Conservation (phyloP, 2,113 vertebrate species). For the Mionectes macconnelli region DNA sequence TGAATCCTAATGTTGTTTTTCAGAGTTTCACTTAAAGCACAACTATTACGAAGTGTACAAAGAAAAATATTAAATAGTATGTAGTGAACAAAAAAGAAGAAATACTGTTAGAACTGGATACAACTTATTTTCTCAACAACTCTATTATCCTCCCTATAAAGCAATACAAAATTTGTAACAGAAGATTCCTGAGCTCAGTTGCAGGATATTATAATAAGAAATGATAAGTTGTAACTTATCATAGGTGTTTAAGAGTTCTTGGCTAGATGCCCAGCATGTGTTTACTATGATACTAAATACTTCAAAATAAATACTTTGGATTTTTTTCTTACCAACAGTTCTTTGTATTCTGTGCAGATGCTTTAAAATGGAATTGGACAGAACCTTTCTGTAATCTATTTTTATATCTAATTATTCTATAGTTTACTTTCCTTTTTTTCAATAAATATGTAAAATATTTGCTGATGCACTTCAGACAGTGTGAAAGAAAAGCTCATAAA, state of each 20-base stretch:
- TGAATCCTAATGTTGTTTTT: conserved; percentile 67
- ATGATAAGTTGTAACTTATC: neutral
- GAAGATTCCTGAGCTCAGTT: neutral
- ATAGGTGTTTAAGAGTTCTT: conserved; percentile 27
- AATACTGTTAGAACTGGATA: conserved; percentile 38
- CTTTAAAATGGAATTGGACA: neutral
- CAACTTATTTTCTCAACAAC: neutral
- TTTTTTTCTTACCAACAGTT: neutral
- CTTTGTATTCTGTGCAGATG: neutral
- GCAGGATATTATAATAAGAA: neutral
- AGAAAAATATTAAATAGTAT: conserved; percentile 64
- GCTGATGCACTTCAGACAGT: neutral
- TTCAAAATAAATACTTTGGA: neutral
- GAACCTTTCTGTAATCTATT: neutral
- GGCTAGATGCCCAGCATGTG: neutral
- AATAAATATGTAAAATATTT: neutral
- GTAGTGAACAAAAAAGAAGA: conserved; percentile 50
- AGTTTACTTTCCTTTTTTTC: neutral
- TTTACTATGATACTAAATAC: neutral
- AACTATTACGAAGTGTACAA: conserved; percentile 61
- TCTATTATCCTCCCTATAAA: conserved; percentile 24
- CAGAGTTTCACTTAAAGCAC: conserved; percentile 68
- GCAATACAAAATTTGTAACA: neutral
- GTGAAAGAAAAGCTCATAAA: neutral
- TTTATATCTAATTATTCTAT: neutral